phyloP scores from a whole-genome alignment of 2,888 invertebrate species.

The Cantharis flavilabris region DNA sequence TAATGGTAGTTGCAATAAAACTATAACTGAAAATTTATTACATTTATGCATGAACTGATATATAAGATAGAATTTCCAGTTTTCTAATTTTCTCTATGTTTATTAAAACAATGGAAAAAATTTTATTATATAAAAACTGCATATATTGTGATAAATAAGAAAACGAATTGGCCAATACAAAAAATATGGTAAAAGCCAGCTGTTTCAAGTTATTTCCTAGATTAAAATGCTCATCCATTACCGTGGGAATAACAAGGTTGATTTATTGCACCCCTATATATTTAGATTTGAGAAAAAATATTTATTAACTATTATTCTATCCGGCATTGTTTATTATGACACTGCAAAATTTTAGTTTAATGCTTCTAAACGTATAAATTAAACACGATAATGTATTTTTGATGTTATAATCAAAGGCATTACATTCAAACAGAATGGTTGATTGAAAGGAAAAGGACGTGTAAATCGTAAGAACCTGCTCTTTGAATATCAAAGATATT shows the following conservation, averaged over 20 bases:
- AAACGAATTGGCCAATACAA: not conserved
- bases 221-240: slow-evolving; percentile 2
- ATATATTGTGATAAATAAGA: not conserved
- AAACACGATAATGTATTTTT: not conserved
- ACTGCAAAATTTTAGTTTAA: not conserved
- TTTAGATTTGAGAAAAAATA: not conserved
- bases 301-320: not conserved
- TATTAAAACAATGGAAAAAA: not conserved
- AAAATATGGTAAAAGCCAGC: not conserved
- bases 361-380: not conserved
- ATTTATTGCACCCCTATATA: not conserved
- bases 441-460: not conserved
- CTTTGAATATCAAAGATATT: not conserved
- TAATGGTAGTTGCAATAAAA: not conserved
- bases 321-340: not conserved
- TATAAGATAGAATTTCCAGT: not conserved
- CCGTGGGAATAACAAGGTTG: slow-evolving; percentile 1
- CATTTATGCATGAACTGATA: not conserved
- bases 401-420: not conserved
- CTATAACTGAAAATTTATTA: not conserved
- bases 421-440: not conserved
- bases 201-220: not conserved
- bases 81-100: not conserved
- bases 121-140: not conserved
- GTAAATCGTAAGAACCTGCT: not conserved